These are phyloP conservation scores for Hyposmocoma kahamanoa DNA, from an alignment of 1,140 invertebrate species.

Conservation along the genomic window DNA sequence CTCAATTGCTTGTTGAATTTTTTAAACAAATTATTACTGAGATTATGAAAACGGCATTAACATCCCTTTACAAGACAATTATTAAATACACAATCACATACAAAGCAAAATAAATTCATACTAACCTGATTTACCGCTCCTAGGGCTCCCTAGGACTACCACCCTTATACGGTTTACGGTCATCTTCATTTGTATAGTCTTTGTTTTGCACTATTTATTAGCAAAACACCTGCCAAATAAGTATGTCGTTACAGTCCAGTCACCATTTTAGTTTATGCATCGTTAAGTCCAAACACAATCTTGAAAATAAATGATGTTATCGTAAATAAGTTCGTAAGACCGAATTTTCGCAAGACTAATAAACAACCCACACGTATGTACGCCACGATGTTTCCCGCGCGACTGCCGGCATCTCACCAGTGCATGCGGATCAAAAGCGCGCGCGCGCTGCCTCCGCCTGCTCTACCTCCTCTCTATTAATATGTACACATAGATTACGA, in stretches of 20 bases:
- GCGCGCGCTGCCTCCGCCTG: slow-evolving; percentile 42
- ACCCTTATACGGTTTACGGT: slow-evolving; percentile 80
- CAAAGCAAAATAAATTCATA: too few species aligned
- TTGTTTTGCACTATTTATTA: slow-evolving; percentile 31
- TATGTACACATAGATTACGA: too few species aligned
- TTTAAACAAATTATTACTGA: too few species aligned
- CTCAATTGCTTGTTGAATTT: too few species aligned
- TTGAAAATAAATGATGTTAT: slow-evolving; percentile 28
- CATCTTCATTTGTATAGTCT: slow-evolving; percentile 68
- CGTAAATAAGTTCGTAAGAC: slow-evolving; percentile 57
- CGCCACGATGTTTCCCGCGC: slow-evolving; percentile 49
- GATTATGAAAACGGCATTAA: too few species aligned
- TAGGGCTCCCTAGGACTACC: slow-evolving; percentile 80
- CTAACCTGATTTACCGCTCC: slow-evolving; percentile 82
- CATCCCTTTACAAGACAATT: too few species aligned
- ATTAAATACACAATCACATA: too few species aligned
- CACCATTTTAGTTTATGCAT: slow-evolving; percentile 27
- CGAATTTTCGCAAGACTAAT: not conserved
- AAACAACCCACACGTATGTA: not conserved
- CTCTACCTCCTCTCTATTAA: not conserved
- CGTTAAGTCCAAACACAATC: slow-evolving; percentile 41
- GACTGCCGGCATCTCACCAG: slow-evolving; percentile 41
- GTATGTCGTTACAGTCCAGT: slow-evolving; percentile 26
- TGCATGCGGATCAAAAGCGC: slow-evolving; percentile 32
- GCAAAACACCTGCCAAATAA: slow-evolving; percentile 30